phyloP scores from a whole-genome alignment of 1,140 invertebrate species.

The Heliconius congener region DNA sequence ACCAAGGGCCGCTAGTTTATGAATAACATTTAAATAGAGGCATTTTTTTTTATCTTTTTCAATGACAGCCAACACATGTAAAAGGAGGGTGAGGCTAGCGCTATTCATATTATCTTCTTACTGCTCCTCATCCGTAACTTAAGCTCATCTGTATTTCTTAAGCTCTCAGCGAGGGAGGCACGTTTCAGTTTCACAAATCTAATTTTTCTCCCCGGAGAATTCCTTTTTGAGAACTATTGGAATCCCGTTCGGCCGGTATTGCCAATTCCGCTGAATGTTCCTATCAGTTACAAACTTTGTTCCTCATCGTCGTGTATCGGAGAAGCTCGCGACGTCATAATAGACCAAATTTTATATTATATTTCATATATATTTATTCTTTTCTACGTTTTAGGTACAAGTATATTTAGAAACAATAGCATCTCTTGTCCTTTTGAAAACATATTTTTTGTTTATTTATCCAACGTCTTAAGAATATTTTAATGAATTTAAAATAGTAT shows the following conservation, averaged over 20 bases:
- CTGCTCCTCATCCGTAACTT: conserved; percentile 29
- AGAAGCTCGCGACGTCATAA: conserved; percentile 30
- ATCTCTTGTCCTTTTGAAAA: conserved; percentile 14
- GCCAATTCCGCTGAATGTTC: conserved; percentile 61
- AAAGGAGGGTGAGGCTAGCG: not conserved
- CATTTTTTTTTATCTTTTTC: not conserved
- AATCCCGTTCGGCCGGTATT: conserved; percentile 54
- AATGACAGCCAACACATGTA: not conserved
- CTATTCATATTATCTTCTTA: conserved; percentile 29
- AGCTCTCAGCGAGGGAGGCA: conserved; percentile 44
- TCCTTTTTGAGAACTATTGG: conserved; percentile 64
- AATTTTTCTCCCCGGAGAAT: conserved; percentile 65
- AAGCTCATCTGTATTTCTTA: conserved; percentile 43
- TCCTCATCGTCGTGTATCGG: conserved; percentile 36
- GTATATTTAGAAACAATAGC: not conserved
- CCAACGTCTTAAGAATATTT: conserved; percentile 30
- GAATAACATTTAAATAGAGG: not conserved
- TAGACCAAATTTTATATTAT: conserved; percentile 5
- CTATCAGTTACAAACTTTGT: conserved; percentile 58
- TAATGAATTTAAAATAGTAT: conserved; percentile 31
- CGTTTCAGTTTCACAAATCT: conserved; percentile 73
- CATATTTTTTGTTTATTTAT: conserved; percentile 18
- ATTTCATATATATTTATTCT: not conserved
- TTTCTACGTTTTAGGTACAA: not conserved
- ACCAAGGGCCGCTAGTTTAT: no score